A percentile compares a stretch with the other conserved stretches of the same genome.
Conservation (phyloP, 2,888 invertebrate species). For the Lasioglossum leucozonium region DNA sequence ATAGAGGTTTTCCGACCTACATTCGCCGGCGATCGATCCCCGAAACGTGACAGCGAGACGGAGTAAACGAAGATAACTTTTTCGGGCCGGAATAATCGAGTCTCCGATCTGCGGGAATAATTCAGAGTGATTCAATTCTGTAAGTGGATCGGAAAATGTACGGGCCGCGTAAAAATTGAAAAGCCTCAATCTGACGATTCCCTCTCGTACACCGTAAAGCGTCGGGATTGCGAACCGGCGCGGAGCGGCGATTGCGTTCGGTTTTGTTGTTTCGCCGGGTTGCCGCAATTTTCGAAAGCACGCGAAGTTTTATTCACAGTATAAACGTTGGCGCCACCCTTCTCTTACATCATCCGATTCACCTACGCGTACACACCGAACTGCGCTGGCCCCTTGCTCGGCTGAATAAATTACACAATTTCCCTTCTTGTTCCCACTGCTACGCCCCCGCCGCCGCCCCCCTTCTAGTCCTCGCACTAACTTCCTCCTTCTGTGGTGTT, state of each 20-base stretch:
- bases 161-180: background rate
- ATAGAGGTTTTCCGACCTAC: background rate
- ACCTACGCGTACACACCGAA: constrained; percentile 45
- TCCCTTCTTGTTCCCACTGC: constrained; percentile 64
- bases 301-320: constrained; percentile 66
- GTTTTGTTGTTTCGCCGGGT: constrained; percentile 33
- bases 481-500: constrained; percentile 62
- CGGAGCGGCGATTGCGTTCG: constrained; percentile 24
- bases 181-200: constrained; percentile 4
- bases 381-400: constrained; percentile 60
- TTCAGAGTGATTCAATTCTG: constrained; percentile 11
- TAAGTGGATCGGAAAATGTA: constrained; percentile 4
- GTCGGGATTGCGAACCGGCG: background rate
- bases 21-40: background rate
- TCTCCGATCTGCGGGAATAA: background rate
- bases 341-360: constrained; percentile 53
- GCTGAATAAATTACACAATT: constrained; percentile 79
- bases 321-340: constrained; percentile 61
- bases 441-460: background rate
- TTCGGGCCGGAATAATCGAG: background rate
- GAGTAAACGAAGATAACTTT: background rate
- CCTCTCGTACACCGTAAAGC: background rate
- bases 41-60: background rate
- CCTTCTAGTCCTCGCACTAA: constrained; percentile 20
- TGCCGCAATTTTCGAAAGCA: constrained; percentile 50